Percentiles rank a stretch among this genome's conserved stretches.
Evolutionary conservation across 1,140 invertebrate genomes (phyloP).

Genomic region (Drosophila ironensis): DNA sequence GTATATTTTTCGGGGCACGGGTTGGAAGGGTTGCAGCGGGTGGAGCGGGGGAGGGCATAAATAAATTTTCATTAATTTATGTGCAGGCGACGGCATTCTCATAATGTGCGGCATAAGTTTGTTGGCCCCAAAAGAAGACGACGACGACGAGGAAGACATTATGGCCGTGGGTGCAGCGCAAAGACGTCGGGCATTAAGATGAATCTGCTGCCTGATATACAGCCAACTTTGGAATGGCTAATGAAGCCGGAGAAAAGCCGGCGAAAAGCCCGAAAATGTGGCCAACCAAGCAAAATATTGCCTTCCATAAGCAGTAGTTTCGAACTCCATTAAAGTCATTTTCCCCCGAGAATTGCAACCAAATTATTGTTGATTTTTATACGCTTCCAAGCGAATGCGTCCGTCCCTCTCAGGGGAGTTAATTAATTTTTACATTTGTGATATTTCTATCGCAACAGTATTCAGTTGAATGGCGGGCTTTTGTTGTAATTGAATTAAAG

Average conservation of each 20-base stretch:
- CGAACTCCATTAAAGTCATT: background rate
- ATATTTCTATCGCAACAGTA: slow-evolving; percentile 1
- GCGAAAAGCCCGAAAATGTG: background rate
- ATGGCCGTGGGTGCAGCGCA: slow-evolving; percentile 22
- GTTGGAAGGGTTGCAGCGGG: no score
- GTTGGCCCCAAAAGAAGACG: slow-evolving; percentile 29
- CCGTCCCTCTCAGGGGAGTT: slow-evolving; percentile 5
- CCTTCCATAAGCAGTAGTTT: slow-evolving; percentile 4
- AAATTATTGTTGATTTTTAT: slow-evolving; percentile 14
- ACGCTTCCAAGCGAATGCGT: slow-evolving; percentile 9
- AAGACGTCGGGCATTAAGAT: slow-evolving; percentile 43
- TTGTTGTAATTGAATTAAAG: slow-evolving; percentile 30
- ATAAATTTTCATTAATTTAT: slow-evolving; percentile 80
- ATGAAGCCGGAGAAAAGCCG: slow-evolving; percentile 50
- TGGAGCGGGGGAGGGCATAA: no score
- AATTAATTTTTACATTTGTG: slow-evolving; percentile 32
- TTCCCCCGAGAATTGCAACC: background rate
- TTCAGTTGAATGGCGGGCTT: background rate
- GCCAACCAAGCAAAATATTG: slow-evolving; percentile 1
- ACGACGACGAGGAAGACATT: slow-evolving; percentile 24
- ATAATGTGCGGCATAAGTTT: slow-evolving; percentile 69
- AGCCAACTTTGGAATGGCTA: slow-evolving; percentile 56
- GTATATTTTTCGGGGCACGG: slow-evolving; percentile 60
- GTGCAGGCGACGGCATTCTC: slow-evolving; percentile 44
- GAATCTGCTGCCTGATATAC: slow-evolving; percentile 57